A percentile compares a stretch with the other conserved stretches of the same genome.
These are phyloP conservation scores for Bungarus multicinctus DNA, from an alignment of 2,113 vertebrate species.

Conservation along the genomic window DNA sequence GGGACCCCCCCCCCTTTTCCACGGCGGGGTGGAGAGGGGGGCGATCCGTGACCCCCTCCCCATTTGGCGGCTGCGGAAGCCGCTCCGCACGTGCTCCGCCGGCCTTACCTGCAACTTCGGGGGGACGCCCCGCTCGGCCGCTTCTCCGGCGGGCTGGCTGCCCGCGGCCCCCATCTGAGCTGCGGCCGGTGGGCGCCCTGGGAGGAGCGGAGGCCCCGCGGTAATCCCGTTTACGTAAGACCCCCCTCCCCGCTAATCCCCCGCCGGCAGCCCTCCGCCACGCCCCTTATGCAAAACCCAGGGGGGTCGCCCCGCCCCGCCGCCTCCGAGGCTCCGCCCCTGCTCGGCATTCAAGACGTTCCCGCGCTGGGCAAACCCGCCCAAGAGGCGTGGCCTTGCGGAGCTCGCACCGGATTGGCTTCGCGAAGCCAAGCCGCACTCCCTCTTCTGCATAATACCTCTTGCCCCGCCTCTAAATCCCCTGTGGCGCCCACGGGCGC, in stretches of 20 bases:
- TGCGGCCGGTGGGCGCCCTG: neutral
- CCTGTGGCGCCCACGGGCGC: neutral
- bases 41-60: neutral
- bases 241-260: neutral
- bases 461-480: neutral
- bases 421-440: neutral
- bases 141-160: neutral
- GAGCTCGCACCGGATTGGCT: neutral
- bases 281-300: neutral
- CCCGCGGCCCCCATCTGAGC: neutral
- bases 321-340: neutral
- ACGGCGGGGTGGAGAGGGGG: too few relatives aligned
- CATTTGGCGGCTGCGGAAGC: too few relatives aligned
- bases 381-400: neutral
- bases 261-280: neutral
- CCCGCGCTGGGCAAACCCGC: neutral
- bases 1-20: neutral
- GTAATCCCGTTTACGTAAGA: neutral
- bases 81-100: neutral
- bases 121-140: neutral
- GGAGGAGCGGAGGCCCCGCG: neutral
- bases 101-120: neutral
- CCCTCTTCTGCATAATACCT: neutral
- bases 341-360: neutral
- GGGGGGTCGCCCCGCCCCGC: neutral